Conservation (phyloP, 1,140 invertebrate genomes). For the Camponotus vicinus region DNA sequence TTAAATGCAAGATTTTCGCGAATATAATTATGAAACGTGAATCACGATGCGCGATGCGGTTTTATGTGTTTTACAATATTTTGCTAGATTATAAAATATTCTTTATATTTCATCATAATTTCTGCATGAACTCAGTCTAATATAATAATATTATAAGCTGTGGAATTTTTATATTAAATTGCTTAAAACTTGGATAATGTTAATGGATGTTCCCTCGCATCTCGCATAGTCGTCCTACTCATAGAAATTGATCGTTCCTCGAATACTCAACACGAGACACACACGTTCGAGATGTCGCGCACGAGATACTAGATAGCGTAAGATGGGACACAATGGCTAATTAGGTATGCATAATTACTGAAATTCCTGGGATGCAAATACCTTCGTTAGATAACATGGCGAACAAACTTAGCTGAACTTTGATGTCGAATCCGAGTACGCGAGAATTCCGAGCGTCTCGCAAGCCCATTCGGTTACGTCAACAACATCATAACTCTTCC, state of each 20-base stretch:
- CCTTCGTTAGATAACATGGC: slow-evolving; percentile 61
- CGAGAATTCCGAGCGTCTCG: slow-evolving; percentile 38
- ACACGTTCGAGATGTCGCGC: slow-evolving; percentile 21
- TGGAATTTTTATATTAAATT: not conserved
- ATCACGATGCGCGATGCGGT: not conserved
- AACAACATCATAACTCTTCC: slow-evolving; percentile 72
- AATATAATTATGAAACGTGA: not conserved
- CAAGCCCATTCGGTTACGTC: slow-evolving; percentile 58
- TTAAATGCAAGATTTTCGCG: slow-evolving; percentile 21
- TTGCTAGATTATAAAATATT: not conserved
- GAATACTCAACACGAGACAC: not conserved
- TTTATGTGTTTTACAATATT: not conserved
- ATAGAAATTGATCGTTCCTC: slow-evolving; percentile 12
- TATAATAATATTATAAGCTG: not conserved
- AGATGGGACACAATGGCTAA: slow-evolving; percentile 57
- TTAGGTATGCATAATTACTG: slow-evolving; percentile 58
- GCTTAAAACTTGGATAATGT: slow-evolving; percentile 6
- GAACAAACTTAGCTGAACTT: slow-evolving; percentile 56
- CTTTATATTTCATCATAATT: not conserved
- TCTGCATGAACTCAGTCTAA: not conserved
- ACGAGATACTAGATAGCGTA: slow-evolving; percentile 37
- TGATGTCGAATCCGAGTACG: slow-evolving; percentile 34
- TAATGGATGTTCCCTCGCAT: not conserved
- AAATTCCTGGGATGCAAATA: slow-evolving; percentile 57
- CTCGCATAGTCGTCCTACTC: slow-evolving; percentile 1